Conservation (phyloP, 2,797 vertebrate genomes). For the Poeciliopsis paucimaculata region DNA sequence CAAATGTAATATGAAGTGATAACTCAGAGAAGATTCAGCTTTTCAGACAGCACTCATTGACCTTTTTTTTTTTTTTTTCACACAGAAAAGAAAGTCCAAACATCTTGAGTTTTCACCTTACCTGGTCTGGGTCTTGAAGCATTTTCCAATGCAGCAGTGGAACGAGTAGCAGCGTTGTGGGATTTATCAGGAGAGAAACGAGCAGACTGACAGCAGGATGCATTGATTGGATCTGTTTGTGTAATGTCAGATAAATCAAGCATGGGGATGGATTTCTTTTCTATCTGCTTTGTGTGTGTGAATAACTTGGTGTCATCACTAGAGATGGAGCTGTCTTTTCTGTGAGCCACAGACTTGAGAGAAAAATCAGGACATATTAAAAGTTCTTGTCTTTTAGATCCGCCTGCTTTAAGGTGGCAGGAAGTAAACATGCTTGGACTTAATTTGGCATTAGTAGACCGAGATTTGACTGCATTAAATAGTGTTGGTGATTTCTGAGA, state of each 20-base stretch:
- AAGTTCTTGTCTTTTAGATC: conserved; percentile 13
- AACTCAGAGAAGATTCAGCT: neutral
- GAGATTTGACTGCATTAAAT: conserved; percentile 58
- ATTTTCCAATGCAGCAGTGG: conserved; percentile 12
- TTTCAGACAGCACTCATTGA: neutral
- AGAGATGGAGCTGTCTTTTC: conserved; percentile 25
- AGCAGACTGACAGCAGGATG: conserved; percentile 19
- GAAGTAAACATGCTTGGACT: conserved; percentile 32
- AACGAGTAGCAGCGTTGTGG: conserved; percentile 33
- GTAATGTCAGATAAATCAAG: neutral
- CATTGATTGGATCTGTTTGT: conserved; percentile 3
- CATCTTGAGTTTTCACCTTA: conserved; percentile 44
- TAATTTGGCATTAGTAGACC: conserved; percentile 49
- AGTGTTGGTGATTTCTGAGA: conserved; percentile 48
- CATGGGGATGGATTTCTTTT: conserved; percentile 12
- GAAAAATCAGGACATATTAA: conserved; percentile 10
- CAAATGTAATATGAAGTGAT: neutral
- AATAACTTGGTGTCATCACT: conserved; percentile 5
- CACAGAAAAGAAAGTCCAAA: neutral
- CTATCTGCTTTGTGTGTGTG: conserved; percentile 16
- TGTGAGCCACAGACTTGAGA: neutral
- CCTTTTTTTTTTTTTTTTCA: neutral
- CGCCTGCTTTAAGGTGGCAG: conserved; percentile 23
- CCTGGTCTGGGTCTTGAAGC: conserved; percentile 70
- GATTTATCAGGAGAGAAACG: conserved; percentile 51